Base-by-base conservation (phyloP, 1,140 invertebrate species). In the Leptinotarsa texana region DNA sequence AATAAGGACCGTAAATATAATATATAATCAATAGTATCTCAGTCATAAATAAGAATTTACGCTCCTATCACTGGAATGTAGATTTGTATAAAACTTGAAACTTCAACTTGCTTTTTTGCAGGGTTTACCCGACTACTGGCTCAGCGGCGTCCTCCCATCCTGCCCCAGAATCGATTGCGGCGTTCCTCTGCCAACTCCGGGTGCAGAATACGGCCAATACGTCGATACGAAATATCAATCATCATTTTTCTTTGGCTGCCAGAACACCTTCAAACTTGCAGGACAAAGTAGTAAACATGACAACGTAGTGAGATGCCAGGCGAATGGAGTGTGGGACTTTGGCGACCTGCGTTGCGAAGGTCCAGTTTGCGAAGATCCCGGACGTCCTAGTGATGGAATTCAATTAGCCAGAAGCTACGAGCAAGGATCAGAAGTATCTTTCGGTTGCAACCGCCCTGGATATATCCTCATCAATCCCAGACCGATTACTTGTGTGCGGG, bases 301-400 rank as follows among this genome's bases (percentile, higher is more conserved):
- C 81, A 96, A 97, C 82, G 92, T 96, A 21, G 96, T 98, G 0
- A 91, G 89, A 69, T 99, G 97, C 86, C 93, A 94, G 87, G 92
- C 92, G 3, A 96, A 96, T 83, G 95, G 95, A 8, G 92, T 95
- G 69, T 99, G 97, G 97, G 97, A 99, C 86, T 98, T 98, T 86
- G 97, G 97, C 13, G 95, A 98, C 85, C 87, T 99, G 18, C 89
- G 96, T 66, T 99, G 97, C 83, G 96, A 98, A 88, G 96, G 96
- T 73, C 96, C 96, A 22, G 96, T 98, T 1, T 98, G 97, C 84
- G 92, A 95, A 85, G 97, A 99, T 88, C 97, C 97, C 2, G 96
- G 96, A 3, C 89, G 96, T 80, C 97, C 97, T 1, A 92, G 93
- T 74, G 96, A 98, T 88, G 97, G 97, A 22, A 89, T 89, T 73